Percentiles rank a stretch among this genome's conserved stretches.
Evolutionary conservation across 2,888 invertebrate genomes (phyloP).

Genomic region (Leptinotarsa tumamoca): DNA sequence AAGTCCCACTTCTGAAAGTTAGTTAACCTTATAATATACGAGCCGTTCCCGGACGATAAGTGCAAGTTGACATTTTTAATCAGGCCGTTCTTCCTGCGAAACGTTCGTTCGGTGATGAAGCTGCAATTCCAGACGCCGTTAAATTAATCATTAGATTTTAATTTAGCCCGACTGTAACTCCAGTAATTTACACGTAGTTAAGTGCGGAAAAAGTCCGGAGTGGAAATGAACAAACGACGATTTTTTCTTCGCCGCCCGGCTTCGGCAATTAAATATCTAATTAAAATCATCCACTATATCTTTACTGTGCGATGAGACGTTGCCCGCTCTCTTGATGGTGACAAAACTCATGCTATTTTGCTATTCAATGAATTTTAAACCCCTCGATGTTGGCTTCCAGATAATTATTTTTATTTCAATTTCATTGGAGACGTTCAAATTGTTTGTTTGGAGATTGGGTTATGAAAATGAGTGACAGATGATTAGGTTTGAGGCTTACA

Average conservation of each 20-base stretch:
- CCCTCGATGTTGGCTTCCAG: background rate
- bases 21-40: slow-evolving; percentile 47
- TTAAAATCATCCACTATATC: slow-evolving; percentile 59
- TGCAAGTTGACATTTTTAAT: slow-evolving; percentile 55
- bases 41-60: slow-evolving; percentile 47
- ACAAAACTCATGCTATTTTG: background rate
- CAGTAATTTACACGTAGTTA: slow-evolving; percentile 64
- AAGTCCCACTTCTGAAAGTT: slow-evolving; percentile 38
- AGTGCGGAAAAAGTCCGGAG: slow-evolving; percentile 57
- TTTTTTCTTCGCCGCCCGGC: slow-evolving; percentile 54
- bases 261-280: slow-evolving; percentile 63
- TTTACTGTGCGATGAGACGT: slow-evolving; percentile 14
- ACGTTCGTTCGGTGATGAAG: slow-evolving; percentile 54
- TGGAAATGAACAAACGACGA: slow-evolving; percentile 58
- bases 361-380: background rate
- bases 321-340: slow-evolving; percentile 25
- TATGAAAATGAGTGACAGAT: no score
- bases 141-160: slow-evolving; percentile 66
- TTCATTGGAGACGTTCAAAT: no score
- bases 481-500: no score
- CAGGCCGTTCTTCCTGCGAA: slow-evolving; percentile 47
- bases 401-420: no score
- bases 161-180: slow-evolving; percentile 63
- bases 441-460: no score
- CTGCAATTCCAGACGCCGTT: slow-evolving; percentile 63